A percentile compares a stretch with the other conserved stretches of the same genome.
Evolutionary conservation across 2,888 invertebrate genomes (phyloP).

Genomic region (Microctonus brassicae): DNA sequence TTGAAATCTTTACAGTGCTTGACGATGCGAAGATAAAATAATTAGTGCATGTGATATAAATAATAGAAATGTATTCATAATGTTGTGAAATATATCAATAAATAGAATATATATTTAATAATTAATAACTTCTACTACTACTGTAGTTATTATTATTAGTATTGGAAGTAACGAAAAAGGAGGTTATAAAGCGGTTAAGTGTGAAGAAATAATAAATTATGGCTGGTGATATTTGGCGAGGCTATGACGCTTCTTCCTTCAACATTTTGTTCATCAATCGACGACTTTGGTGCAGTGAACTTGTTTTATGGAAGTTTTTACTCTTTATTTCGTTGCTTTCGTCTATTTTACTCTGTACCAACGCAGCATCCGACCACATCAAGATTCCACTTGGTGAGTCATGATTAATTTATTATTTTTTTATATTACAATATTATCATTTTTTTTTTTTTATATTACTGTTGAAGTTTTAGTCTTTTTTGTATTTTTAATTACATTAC

Average conservation of each 20-base stretch:
- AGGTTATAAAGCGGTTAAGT: not conserved
- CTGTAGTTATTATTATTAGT: not conserved
- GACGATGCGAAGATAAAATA: too few relatives aligned
- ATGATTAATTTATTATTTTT: not conserved
- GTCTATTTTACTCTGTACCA: constrained; percentile 46
- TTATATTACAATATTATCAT: not conserved
- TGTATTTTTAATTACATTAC: too few relatives aligned
- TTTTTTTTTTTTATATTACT: constrained; percentile 9
- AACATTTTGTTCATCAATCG: constrained; percentile 36
- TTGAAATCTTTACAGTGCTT: too few relatives aligned
- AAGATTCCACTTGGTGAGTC: constrained; percentile 59
- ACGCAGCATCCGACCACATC: constrained; percentile 46
- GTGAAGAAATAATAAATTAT: constrained; percentile 45
- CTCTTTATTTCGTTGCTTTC: constrained; percentile 48
- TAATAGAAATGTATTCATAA: too few relatives aligned
- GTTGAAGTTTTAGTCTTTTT: too few relatives aligned
- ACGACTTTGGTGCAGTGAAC: constrained; percentile 44
- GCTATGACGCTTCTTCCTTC: constrained; percentile 29
- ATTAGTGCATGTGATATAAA: too few relatives aligned
- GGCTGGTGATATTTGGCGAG: constrained; percentile 58
- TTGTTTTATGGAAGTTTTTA: constrained; percentile 54
- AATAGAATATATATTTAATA: not conserved
- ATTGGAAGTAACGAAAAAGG: not conserved
- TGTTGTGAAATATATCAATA: too few relatives aligned
- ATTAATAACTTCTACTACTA: not conserved